Base-by-base conservation (phyloP, 2,113 vertebrate genomes). In the Oxyura jamaicensis region DNA sequence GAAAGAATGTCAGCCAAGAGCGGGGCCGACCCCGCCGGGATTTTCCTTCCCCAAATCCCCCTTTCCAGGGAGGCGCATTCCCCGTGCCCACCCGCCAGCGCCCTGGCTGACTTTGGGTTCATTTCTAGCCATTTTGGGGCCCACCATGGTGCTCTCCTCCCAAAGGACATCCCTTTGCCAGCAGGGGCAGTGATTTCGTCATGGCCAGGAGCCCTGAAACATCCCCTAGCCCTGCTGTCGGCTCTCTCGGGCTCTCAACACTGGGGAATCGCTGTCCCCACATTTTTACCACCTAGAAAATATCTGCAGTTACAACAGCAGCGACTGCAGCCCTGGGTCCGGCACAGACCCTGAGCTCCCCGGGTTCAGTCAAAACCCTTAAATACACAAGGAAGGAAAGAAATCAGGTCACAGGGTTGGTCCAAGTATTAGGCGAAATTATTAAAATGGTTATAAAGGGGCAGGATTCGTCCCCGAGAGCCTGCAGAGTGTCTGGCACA, bases 1-100 rank as follows among this genome's bases (percentile, higher is more conserved):
- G 97, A 98, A 98, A 97, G 97, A 97, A 98, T 97, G 95, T 95
- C 88, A 86, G 96, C 87, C 84, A 92, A 96, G 91, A 68, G 59
- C 76, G 50, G 76, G 81, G 93, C 90, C 74, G 96, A 35, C 86
- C 67, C 85, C 81, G 90, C 44, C 0, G 14, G 88, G 92, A 95
- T 97, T 97, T 95, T 97, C 88, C 90, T 95, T 95, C 88, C 75
- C 79, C 91, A 93, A 65, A 96, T 95, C 78, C 66, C 86, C 90
- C 90, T 58, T 81, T 72, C 67, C 12, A 0, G 0, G n/a, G 3
- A 46, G 17, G 29, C 4, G 6, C 67, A 88, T 95, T 90, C 91
- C 84, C 82, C 3, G 5, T 10, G 2, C 72, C 46, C 28, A 1
- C 73, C 39, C 42, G 2, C 19, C 3, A 3, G 41, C 56, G 48